These are phyloP conservation scores for Stegodyphus mimosarum DNA, from an alignment of 1,140 invertebrate genomes.

Conservation along the genomic window DNA sequence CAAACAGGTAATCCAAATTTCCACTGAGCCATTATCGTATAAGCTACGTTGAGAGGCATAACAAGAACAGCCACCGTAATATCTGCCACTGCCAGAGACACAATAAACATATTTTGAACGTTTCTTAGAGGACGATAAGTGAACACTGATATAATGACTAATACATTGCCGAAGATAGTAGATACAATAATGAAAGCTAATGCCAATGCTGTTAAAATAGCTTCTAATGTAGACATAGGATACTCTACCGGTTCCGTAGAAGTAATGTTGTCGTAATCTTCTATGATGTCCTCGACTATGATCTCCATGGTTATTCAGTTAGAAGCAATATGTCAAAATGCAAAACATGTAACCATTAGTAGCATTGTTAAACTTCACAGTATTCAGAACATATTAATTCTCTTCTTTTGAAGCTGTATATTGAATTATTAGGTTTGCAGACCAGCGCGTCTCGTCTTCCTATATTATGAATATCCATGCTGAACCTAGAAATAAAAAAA, in stretches of 20 bases:
- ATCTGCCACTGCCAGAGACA: conserved; percentile 97
- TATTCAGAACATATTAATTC: background rate
- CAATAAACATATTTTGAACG: conserved; percentile 98
- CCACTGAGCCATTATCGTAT: conserved; percentile 91
- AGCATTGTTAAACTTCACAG: background rate
- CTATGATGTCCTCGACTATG: conserved; percentile 3
- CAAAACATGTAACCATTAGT: background rate
- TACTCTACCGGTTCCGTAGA: background rate
- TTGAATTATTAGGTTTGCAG: no score
- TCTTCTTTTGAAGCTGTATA: background rate
- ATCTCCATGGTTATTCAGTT: background rate
- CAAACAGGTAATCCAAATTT: conserved; percentile 90
- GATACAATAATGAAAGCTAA: conserved; percentile 77
- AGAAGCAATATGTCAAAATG: background rate
- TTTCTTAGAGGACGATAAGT: conserved; percentile 94
- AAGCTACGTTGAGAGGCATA: conserved; percentile 94
- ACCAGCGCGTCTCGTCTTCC: no score
- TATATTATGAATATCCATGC: no score
- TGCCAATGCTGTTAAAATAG: conserved; percentile 16
- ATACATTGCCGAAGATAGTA: conserved; percentile 91
- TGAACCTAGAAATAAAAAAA: no score
- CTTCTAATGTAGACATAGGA: conserved; percentile 27
- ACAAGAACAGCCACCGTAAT: conserved; percentile 96
- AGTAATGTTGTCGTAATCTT: conserved; percentile 8
- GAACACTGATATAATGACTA: conserved; percentile 96